Evolutionary conservation across 2,113 vertebrate species (phyloP).

Genomic region (Nesoenas mayeri): DNA sequence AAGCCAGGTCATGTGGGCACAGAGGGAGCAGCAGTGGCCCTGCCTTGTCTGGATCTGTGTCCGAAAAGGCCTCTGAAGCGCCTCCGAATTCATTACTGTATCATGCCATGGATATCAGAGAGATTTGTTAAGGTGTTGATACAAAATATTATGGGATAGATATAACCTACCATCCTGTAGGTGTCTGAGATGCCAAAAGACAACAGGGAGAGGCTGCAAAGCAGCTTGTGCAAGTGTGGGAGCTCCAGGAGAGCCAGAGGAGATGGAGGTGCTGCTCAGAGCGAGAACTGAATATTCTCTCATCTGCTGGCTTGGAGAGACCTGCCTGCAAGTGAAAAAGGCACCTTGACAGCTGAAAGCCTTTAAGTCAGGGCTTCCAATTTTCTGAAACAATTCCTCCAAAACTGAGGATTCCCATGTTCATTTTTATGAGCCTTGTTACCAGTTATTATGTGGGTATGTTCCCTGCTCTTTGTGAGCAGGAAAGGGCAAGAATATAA

Average conservation of each 20-base stretch:
- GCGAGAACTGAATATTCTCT: background rate
- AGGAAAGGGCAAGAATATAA: background rate
- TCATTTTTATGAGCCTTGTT: background rate
- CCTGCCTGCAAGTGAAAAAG: background rate
- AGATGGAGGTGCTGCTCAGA: background rate
- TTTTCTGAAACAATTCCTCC: background rate
- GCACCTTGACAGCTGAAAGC: background rate
- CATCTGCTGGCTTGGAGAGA: background rate
- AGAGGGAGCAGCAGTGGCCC: background rate
- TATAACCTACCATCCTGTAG: background rate
- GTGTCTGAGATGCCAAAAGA: background rate
- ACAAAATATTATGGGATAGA: background rate
- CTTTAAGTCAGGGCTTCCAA: background rate
- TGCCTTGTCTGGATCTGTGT: background rate
- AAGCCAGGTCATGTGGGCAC: background rate
- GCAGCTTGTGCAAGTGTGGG: fast-evolving
- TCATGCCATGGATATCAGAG: background rate
- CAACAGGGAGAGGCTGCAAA: background rate
- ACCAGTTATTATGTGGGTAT: background rate
- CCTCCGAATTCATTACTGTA: background rate
- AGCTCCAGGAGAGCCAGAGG: background rate
- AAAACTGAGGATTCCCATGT: background rate
- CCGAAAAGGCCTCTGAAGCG: background rate
- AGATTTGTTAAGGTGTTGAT: background rate
- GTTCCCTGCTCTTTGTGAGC: background rate